Conservation (phyloP, 2,888 invertebrate genomes). For the Melikaiella ostensackeni region DNA sequence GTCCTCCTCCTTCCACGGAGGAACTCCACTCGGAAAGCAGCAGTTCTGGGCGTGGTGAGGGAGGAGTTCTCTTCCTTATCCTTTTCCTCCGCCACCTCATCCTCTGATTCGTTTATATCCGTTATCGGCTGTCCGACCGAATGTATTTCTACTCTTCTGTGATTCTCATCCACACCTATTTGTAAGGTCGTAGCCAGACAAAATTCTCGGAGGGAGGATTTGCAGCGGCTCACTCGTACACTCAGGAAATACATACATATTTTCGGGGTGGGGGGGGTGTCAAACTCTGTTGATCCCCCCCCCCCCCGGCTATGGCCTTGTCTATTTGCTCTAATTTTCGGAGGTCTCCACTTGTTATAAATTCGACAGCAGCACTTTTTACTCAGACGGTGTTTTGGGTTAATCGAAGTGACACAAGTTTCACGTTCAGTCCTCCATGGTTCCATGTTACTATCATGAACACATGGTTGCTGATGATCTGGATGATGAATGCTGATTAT, state of each 20-base stretch:
- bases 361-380: not conserved
- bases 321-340: not conserved
- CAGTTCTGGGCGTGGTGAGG: constrained; percentile 68
- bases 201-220: too few relatives aligned
- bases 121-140: constrained; percentile 52
- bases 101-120: constrained; percentile 61
- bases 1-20: constrained; percentile 60
- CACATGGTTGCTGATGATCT: constrained; percentile 5
- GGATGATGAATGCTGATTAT: constrained; percentile 2
- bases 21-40: constrained; percentile 56
- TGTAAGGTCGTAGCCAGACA: too few relatives aligned
- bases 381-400: not conserved
- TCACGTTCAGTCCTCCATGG: not conserved
- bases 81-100: constrained; percentile 49
- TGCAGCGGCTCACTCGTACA: too few relatives aligned
- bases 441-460: not conserved
- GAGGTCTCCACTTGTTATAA: not conserved
- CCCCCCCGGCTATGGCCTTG: too few relatives aligned
- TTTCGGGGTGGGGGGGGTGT: too few relatives aligned
- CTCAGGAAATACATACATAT: too few relatives aligned
- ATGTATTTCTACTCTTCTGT: constrained; percentile 45
- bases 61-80: constrained; percentile 65
- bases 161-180: constrained; percentile 42
- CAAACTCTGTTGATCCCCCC: too few relatives aligned
- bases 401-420: not conserved